Base-by-base conservation (phyloP, 1,140 invertebrate species). In the Atopsyche davidsoni region DNA sequence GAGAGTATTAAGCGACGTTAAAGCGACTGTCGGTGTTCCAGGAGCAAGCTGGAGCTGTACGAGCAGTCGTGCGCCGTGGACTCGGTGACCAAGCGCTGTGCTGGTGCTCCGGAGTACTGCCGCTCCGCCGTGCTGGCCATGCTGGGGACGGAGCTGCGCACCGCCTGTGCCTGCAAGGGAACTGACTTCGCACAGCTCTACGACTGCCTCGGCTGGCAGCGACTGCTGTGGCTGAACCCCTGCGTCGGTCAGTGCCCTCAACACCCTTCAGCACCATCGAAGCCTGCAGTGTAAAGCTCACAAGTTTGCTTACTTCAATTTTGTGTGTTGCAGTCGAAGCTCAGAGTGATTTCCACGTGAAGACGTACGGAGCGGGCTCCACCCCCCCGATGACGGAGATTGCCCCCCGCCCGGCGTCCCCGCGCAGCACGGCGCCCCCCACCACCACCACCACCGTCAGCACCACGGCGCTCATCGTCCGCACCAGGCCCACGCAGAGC, bases 1-100 rank as follows among this genome's bases (percentile, higher is more conserved):
- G n/a, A n/a, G n/a, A n/a, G n/a, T n/a, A n/a, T n/a, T n/a, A n/a
- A n/a, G n/a, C n/a, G 35, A 7, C 13, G 35, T 36, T 13, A 14
- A 36, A 38, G 35, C 7, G 25, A 31, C n/a, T 31, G n/a, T 7
- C 7, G n/a, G 9, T 23, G 10, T 60, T 64, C 43, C 67, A 90
- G 88, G 63, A 73, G 78, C 24, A 82, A 85, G 53, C 68, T 93
- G 57, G 89, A 92, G 63, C 81, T 85, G 65, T 93, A 89, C 68
- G 89, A 92, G 64, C 89, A 92, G 64, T 87, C 85, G 47, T 93
- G 90, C 67, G 88, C 90, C 0, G 87, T 92, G 40, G 89, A 92
- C 64, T 87, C 85, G 32, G 80, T 89, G 24, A 92, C 89, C 13
- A 87, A 85, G 63, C 87, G 88, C 58, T 93, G 90, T 62, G 89